These are phyloP conservation scores for Pelodytes ibericus DNA, from an alignment of 2,797 vertebrate genomes.

Conservation along the genomic window DNA sequence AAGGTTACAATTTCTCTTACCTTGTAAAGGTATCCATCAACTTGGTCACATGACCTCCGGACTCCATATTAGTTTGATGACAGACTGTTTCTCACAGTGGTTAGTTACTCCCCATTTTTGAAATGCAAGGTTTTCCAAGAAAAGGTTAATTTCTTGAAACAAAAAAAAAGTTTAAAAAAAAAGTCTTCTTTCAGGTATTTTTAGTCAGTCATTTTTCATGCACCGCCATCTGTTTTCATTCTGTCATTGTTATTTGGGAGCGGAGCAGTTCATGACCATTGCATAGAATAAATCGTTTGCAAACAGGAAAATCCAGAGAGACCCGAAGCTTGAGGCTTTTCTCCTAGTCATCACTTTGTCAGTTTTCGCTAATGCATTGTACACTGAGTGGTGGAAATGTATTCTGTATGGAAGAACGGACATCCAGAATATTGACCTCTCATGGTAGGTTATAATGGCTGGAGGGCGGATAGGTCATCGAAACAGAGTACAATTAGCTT, in stretches of 20 bases:
- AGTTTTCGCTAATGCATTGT: constrained; percentile 22
- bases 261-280: constrained; percentile 21
- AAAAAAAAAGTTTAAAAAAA: neutral
- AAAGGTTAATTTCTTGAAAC: neutral
- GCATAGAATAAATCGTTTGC: constrained; percentile 38
- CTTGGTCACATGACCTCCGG: too few species aligned
- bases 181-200: neutral
- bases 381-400: neutral
- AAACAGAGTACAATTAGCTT: neutral
- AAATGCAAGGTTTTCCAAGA: neutral
- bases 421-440: neutral
- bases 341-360: constrained; percentile 30
- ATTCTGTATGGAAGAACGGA: constrained; percentile 3
- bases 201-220: neutral
- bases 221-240: constrained; percentile 28
- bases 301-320: constrained; percentile 12
- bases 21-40: too few species aligned
- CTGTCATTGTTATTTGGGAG: constrained; percentile 30
- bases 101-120: too few species aligned
- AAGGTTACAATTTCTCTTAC: too few species aligned
- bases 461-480: neutral
- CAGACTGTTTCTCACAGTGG: too few species aligned
- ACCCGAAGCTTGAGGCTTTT: constrained; percentile 17
- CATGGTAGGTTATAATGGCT: neutral
- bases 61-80: too few species aligned